phyloP scores from a whole-genome alignment of 2,797 vertebrate species.

The Anguilla obscura region DNA sequence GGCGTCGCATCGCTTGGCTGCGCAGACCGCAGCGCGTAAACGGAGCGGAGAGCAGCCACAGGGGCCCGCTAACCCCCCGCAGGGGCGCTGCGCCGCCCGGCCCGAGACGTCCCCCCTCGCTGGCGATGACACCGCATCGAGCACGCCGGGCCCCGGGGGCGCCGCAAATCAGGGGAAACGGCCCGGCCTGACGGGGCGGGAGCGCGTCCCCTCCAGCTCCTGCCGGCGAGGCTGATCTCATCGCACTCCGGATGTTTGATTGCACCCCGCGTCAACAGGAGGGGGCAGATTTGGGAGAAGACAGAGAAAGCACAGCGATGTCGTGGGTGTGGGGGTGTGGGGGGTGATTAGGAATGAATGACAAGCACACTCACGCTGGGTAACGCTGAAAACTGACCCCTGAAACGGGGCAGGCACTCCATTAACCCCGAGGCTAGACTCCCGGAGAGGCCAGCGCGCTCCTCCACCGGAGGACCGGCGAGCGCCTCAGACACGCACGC shows the following conservation, averaged over 20 bases:
- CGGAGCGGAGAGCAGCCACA: not conserved
- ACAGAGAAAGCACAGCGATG: not conserved
- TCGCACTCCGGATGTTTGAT: conserved; percentile 68
- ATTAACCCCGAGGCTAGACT: not conserved
- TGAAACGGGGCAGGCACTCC: not conserved
- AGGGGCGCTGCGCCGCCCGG: not conserved
- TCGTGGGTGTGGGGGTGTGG: not conserved
- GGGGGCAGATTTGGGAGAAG: conserved; percentile 45
- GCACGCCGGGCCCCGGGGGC: conserved; percentile 71
- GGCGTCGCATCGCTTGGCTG: not conserved
- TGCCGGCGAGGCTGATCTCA: conserved; percentile 70
- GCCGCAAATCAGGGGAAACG: conserved; percentile 72
- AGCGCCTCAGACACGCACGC: not conserved
- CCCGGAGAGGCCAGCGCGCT: not conserved
- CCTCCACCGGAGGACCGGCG: not conserved
- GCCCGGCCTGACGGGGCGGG: conserved; percentile 57
- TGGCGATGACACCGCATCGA: conserved; percentile 76
- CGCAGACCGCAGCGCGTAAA: not conserved
- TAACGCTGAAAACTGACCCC: not conserved
- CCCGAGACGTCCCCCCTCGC: conserved; percentile 63
- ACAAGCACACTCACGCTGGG: not conserved
- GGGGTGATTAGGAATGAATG: not conserved
- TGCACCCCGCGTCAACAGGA: conserved; percentile 66
- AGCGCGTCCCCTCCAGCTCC: conserved; percentile 63
- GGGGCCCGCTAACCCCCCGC: not conserved